phyloP scores from a whole-genome alignment of 1,140 invertebrate species.

The Procambarus clarkii region DNA sequence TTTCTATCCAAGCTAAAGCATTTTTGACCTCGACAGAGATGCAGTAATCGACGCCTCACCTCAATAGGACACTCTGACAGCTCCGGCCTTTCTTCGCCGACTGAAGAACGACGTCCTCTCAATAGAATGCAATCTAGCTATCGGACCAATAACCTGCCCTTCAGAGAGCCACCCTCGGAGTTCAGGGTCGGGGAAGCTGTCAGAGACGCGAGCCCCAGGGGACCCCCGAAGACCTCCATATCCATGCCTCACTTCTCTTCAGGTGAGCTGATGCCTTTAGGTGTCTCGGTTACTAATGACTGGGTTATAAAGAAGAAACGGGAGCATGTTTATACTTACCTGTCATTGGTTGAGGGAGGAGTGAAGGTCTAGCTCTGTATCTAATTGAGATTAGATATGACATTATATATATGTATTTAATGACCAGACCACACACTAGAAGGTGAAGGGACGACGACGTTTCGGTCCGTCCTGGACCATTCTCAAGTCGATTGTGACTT shows the following conservation, averaged over 20 bases:
- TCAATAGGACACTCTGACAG: slow-evolving; percentile 59
- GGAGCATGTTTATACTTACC: too few relatives aligned
- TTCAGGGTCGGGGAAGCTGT: slow-evolving; percentile 68
- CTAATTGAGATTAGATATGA: too few relatives aligned
- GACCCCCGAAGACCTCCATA: slow-evolving; percentile 45
- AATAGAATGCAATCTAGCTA: slow-evolving; percentile 24
- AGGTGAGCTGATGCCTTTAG: background rate
- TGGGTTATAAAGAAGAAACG: too few relatives aligned
- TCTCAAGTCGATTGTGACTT: too few relatives aligned
- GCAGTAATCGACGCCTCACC: slow-evolving; percentile 31
- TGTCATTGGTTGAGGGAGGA: too few relatives aligned
- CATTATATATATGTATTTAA: too few relatives aligned
- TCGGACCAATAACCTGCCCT: slow-evolving; percentile 3
- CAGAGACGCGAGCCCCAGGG: slow-evolving; percentile 32
- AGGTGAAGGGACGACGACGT: too few relatives aligned
- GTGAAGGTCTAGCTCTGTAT: too few relatives aligned
- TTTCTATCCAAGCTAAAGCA: background rate
- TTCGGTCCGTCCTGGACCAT: too few relatives aligned
- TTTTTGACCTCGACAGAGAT: slow-evolving; percentile 15
- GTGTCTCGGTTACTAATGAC: too few relatives aligned
- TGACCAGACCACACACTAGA: too few relatives aligned
- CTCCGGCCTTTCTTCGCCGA: slow-evolving; percentile 44
- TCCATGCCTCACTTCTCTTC: slow-evolving; percentile 66
- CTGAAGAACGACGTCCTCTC: slow-evolving; percentile 40
- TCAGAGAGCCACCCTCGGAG: slow-evolving; percentile 25